These are phyloP conservation scores for Carcharodon carcharias DNA, from an alignment of 2,797 vertebrate species.

Conservation along the genomic window DNA sequence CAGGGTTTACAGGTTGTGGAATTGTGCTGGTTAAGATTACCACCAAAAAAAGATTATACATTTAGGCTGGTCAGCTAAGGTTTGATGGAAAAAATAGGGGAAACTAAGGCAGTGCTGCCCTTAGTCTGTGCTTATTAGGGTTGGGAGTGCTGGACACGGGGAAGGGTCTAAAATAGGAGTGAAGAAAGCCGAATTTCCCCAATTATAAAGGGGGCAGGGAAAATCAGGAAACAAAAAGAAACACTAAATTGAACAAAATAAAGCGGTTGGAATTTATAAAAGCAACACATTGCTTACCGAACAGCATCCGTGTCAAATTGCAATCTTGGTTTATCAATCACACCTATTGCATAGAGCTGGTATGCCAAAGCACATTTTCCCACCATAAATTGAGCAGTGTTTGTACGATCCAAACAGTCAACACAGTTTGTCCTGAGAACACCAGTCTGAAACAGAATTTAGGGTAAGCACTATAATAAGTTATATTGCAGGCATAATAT, in stretches of 20 bases:
- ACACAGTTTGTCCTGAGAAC: slow-evolving; percentile 93
- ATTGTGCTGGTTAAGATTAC: neutral
- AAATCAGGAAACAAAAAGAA: neutral
- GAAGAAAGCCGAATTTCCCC: neutral
- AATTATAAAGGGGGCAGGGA: neutral
- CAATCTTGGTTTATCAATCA: slow-evolving; percentile 91
- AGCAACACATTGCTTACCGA: slow-evolving; percentile 60
- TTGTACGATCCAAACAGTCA: slow-evolving; percentile 92
- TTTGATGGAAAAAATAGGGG: neutral
- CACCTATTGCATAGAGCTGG: slow-evolving; percentile 84
- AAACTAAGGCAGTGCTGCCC: neutral
- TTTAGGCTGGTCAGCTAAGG: neutral
- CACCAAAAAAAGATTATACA: neutral
- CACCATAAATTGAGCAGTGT: slow-evolving; percentile 97
- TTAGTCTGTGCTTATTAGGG: neutral
- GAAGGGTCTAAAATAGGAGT: neutral
- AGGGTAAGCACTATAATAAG: neutral
- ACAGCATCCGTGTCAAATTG: slow-evolving; percentile 95
- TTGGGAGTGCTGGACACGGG: neutral
- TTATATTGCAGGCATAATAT: neutral
- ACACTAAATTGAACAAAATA: neutral
- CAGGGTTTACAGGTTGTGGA: neutral
- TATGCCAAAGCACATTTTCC: slow-evolving; percentile 95
- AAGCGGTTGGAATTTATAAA: neutral
- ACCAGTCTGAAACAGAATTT: slow-evolving; percentile 68